Evolutionary conservation across 2,888 invertebrate genomes (phyloP).

Genomic region (Liodrosophila aerea): DNA sequence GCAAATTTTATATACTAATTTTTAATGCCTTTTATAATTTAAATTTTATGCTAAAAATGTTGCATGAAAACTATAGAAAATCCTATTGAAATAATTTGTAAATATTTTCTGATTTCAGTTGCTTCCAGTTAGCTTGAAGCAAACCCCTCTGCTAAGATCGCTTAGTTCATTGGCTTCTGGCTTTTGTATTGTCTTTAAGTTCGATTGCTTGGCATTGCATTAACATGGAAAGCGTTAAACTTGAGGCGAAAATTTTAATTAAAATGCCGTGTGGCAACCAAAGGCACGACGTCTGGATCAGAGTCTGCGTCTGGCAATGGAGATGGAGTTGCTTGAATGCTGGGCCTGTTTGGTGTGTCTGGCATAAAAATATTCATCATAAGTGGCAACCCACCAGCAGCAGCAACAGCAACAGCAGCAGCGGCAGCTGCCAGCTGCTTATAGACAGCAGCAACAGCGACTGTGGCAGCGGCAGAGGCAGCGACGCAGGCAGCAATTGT

Average conservation of each 20-base stretch:
- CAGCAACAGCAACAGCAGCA: slow-evolving; percentile 14
- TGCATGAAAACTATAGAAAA: too few species aligned
- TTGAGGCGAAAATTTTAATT: slow-evolving; percentile 67
- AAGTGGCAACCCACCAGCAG: slow-evolving; percentile 61
- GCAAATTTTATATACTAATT: too few species aligned
- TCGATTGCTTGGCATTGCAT: slow-evolving; percentile 61
- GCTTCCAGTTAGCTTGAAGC: too few species aligned
- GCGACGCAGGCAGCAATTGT: slow-evolving; percentile 72
- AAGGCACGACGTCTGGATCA: slow-evolving; percentile 59
- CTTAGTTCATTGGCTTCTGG: slow-evolving; percentile 1
- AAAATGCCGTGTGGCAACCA: slow-evolving; percentile 43
- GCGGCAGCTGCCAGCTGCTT: slow-evolving; percentile 18
- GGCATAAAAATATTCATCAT: slow-evolving; percentile 74
- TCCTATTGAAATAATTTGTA: too few species aligned
- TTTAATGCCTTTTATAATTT: too few species aligned
- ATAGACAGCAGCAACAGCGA: slow-evolving; percentile 15
- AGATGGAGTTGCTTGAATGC: slow-evolving; percentile 4
- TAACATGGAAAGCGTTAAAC: slow-evolving; percentile 59
- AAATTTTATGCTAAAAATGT: too few species aligned
- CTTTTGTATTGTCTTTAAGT: slow-evolving; percentile 37
- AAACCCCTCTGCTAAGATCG: too few species aligned
- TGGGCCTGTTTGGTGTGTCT: slow-evolving; percentile 25
- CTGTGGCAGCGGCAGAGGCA: slow-evolving; percentile 24
- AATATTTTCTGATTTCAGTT: too few species aligned
- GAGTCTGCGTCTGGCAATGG: slow-evolving; percentile 46